Evolutionary conservation across 2,888 invertebrate genomes (phyloP).

Genomic region (Phorcus lineatus): DNA sequence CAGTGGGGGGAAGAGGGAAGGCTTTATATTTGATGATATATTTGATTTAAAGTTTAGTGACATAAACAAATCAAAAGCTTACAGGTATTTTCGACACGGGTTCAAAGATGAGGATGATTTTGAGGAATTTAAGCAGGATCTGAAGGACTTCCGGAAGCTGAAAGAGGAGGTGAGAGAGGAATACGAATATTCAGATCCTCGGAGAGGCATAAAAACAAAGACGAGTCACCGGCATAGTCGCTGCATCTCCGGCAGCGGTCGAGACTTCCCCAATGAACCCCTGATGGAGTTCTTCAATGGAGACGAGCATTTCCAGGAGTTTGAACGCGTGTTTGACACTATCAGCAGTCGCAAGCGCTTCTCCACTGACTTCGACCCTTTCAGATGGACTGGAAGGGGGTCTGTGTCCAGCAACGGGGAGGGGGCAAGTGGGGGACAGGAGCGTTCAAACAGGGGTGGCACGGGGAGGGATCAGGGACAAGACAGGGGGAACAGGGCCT

Average conservation of each 20-base stretch:
- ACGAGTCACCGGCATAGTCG: neutral
- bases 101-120: slow-evolving; percentile 66
- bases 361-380: slow-evolving; percentile 32
- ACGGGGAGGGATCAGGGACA: neutral
- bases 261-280: slow-evolving; percentile 31
- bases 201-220: neutral
- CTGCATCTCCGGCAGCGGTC: slow-evolving; percentile 12
- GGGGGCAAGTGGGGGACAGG: neutral
- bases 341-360: slow-evolving; percentile 55
- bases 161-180: slow-evolving; percentile 32
- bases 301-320: slow-evolving; percentile 69
- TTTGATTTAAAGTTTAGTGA: slow-evolving; percentile 45
- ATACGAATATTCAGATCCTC: neutral
- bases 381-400: slow-evolving; percentile 10
- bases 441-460: neutral
- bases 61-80: slow-evolving; percentile 47
- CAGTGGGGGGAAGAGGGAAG: slow-evolving; percentile 9
- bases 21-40: slow-evolving; percentile 16
- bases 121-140: slow-evolving; percentile 68
- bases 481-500: neutral
- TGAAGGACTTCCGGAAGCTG: slow-evolving; percentile 52
- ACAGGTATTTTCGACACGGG: slow-evolving; percentile 57
- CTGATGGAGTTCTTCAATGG: slow-evolving; percentile 69
- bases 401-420: neutral
- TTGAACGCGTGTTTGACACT: slow-evolving; percentile 68